These are phyloP conservation scores for Chamaea fasciata DNA, from an alignment of 2,113 vertebrate species.

Conservation along the genomic window DNA sequence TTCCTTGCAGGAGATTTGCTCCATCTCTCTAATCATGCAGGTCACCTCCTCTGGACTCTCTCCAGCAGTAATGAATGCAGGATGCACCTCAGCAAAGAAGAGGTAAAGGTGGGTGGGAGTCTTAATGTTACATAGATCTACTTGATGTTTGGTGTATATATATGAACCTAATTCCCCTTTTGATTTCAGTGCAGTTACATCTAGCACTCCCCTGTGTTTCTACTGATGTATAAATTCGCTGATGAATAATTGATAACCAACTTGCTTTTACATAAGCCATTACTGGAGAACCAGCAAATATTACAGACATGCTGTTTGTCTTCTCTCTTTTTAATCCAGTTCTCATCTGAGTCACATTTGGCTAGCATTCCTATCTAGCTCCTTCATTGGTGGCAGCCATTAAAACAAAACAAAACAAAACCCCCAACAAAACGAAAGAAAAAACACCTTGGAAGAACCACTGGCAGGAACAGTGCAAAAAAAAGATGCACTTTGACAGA, in stretches of 20 bases:
- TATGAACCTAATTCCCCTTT: not conserved
- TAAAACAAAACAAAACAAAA: not conserved
- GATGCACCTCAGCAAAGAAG: not conserved
- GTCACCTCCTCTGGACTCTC: not conserved
- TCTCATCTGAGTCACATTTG: conserved; percentile 14
- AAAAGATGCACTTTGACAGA: not conserved
- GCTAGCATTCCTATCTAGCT: not conserved
- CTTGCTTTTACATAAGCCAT: not conserved
- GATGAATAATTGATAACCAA: conserved; percentile 9
- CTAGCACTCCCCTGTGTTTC: not conserved
- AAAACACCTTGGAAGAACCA: not conserved
- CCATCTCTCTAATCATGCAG: not conserved
- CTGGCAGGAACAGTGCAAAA: not conserved
- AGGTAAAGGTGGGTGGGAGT: not conserved
- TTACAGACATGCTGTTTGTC: not conserved
- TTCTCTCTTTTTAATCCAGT: not conserved
- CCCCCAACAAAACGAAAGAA: not conserved
- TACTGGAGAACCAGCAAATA: conserved; percentile 11
- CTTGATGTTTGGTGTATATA: not conserved
- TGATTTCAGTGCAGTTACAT: not conserved
- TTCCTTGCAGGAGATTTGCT: not conserved
- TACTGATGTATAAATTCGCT: not conserved
- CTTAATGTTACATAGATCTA: not conserved
- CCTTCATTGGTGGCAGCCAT: not conserved
- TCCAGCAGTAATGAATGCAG: not conserved